Conservation (phyloP, 2,888 invertebrate species). For the Hecatera dysodea region DNA sequence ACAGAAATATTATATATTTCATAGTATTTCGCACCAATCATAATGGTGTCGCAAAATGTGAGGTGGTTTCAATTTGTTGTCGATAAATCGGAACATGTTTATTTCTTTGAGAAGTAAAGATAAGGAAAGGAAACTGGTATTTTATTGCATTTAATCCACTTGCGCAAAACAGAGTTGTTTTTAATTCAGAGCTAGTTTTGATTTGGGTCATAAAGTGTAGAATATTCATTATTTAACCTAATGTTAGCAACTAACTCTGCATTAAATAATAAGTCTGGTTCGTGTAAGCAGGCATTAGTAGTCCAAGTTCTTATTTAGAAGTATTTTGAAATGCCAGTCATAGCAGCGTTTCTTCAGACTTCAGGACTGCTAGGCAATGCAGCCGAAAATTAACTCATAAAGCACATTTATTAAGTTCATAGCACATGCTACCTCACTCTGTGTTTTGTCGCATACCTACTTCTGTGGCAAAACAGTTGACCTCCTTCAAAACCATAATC, state of each 20-base stretch:
- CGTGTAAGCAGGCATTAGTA: background rate
- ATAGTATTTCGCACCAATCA: background rate
- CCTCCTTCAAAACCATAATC: background rate
- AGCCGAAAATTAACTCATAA: background rate
- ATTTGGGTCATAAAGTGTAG: too few species aligned
- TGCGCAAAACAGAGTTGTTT: too few species aligned
- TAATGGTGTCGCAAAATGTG: constrained; percentile 1
- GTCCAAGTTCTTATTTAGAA: too few species aligned
- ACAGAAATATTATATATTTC: too few species aligned
- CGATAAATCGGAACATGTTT: constrained; percentile 32
- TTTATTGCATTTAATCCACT: constrained; percentile 7
- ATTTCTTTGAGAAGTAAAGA: constrained; percentile 9
- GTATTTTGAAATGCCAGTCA: background rate
- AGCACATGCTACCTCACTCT: background rate
- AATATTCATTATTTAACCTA: too few species aligned
- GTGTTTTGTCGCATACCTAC: constrained; percentile 2
- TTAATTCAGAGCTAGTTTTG: too few species aligned
- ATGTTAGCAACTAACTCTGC: too few species aligned
- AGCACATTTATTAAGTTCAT: background rate
- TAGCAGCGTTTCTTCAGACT: background rate
- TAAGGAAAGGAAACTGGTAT: constrained; percentile 44
- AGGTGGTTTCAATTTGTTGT: constrained; percentile 30
- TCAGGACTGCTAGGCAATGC: background rate
- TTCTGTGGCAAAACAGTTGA: background rate
- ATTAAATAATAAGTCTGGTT: too few species aligned